Conservation (phyloP, 2,113 vertebrate genomes). For the Recurvirostra avosetta region DNA sequence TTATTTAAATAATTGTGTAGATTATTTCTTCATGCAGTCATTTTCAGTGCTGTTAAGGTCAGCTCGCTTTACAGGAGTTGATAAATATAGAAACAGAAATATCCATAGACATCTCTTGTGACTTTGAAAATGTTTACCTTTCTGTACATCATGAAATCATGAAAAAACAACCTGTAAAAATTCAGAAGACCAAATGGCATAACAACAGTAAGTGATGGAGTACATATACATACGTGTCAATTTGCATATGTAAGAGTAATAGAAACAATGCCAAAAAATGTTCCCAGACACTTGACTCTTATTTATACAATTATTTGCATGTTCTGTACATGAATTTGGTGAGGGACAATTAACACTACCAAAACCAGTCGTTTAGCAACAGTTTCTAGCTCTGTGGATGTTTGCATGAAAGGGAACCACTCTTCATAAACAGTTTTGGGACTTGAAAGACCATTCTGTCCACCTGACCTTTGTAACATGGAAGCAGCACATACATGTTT, state of each 20-base stretch:
- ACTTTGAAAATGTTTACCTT: background rate
- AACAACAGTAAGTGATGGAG: background rate
- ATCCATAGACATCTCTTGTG: background rate
- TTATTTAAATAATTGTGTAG: background rate
- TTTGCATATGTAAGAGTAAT: background rate
- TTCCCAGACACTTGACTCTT: background rate
- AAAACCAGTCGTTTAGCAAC: background rate
- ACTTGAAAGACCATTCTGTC: background rate
- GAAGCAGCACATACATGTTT: background rate
- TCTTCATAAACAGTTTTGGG: background rate
- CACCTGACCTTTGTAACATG: background rate
- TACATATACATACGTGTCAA: background rate
- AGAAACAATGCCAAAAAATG: background rate
- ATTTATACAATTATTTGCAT: background rate
- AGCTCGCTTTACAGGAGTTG: background rate
- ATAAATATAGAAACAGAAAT: background rate
- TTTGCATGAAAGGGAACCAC: background rate
- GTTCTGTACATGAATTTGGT: background rate
- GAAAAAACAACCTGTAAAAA: background rate
- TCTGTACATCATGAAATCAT: background rate
- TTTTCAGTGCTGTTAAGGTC: background rate
- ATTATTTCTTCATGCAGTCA: background rate
- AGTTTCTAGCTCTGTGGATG: background rate
- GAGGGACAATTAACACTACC: background rate
- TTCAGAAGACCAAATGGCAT: background rate